A percentile compares a stretch with the other conserved stretches of the same genome.
phyloP scores from a whole-genome alignment of 2,113 vertebrate species.

The Nicator chloris region DNA sequence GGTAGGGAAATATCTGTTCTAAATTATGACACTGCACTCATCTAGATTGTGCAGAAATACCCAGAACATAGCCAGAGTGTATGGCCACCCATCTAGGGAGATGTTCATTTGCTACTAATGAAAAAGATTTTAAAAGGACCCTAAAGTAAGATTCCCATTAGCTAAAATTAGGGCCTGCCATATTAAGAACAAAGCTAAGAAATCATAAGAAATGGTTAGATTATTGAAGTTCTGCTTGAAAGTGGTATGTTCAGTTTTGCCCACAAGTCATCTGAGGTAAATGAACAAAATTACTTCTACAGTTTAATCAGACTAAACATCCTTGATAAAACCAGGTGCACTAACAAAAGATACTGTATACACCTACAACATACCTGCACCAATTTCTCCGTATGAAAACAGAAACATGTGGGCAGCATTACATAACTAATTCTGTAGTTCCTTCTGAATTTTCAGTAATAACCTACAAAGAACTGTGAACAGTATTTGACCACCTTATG shows the following conservation, averaged over 20 bases:
- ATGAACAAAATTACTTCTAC: neutral
- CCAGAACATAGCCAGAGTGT: neutral
- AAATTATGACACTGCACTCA: neutral
- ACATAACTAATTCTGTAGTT: neutral
- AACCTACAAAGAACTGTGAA: neutral
- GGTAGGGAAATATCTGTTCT: neutral
- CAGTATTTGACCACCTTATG: neutral
- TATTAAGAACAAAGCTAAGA: neutral
- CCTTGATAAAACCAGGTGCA: neutral
- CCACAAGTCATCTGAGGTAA: neutral
- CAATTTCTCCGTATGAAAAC: neutral
- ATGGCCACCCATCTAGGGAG: neutral
- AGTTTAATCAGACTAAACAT: neutral
- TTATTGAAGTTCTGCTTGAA: neutral
- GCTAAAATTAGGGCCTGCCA: neutral
- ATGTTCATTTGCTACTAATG: neutral
- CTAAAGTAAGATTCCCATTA: neutral
- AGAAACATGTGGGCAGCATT: neutral
- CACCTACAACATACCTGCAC: neutral
- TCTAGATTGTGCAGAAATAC: neutral
- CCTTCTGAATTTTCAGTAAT: neutral
- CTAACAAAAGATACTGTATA: neutral
- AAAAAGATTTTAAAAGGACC: neutral
- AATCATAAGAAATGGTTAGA: neutral
- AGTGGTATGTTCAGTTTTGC: neutral